Evolutionary conservation across 2,797 vertebrate genomes (phyloP).

Genomic region (Sebastiscus tertius): DNA sequence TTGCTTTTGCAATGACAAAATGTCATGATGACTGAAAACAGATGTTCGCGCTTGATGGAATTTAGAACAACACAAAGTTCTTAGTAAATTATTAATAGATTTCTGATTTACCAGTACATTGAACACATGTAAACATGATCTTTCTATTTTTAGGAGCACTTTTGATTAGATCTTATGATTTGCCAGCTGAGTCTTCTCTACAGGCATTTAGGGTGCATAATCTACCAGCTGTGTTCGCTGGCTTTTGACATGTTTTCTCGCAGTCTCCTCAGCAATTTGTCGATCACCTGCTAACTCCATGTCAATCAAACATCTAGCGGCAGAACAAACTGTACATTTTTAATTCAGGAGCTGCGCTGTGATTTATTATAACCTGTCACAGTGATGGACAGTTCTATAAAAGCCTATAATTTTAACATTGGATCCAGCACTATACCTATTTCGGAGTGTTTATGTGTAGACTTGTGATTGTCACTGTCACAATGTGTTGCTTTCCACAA

Average conservation of each 20-base stretch:
- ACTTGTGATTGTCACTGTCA: not conserved
- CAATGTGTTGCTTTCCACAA: not conserved
- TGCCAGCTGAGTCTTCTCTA: constrained; percentile 40
- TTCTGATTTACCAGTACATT: not conserved
- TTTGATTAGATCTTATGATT: constrained; percentile 37
- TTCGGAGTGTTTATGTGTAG: not conserved
- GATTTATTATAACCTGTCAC: not conserved
- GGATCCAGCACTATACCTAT: not conserved
- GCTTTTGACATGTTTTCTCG: constrained; percentile 16
- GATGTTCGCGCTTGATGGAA: not conserved
- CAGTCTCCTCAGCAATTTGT: constrained; percentile 29
- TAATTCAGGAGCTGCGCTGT: not conserved
- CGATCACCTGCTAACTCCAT: constrained; percentile 25
- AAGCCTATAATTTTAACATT: not conserved
- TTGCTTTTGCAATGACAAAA: not conserved
- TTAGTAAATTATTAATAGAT: not conserved
- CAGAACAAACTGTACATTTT: not conserved
- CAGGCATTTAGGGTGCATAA: constrained; percentile 25
- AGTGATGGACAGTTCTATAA: not conserved
- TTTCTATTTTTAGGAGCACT: constrained; percentile 49
- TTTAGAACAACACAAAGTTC: constrained; percentile 7
- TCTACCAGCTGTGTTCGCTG: constrained; percentile 42
- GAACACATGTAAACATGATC: not conserved
- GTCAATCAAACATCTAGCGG: constrained; percentile 27
- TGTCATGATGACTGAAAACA: not conserved